Conservation (phyloP, 2,113 vertebrate genomes). For the Phaetusa simplex region DNA sequence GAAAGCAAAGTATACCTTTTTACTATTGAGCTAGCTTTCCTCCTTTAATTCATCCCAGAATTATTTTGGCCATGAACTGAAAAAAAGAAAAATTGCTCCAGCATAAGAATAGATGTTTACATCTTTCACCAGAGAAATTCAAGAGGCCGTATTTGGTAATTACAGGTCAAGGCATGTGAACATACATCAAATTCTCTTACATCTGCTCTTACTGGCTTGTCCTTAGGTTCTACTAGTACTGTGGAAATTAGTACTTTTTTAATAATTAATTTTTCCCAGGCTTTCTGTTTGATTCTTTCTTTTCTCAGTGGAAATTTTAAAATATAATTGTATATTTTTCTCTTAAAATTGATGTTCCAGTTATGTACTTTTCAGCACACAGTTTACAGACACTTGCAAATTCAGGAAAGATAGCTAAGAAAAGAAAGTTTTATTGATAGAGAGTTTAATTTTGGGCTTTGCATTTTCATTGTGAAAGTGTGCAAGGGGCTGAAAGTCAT, state of each 20-base stretch:
- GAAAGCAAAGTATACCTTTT: background rate
- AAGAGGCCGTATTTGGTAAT: background rate
- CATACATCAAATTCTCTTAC: background rate
- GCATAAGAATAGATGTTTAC: background rate
- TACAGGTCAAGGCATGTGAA: background rate
- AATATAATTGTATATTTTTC: background rate
- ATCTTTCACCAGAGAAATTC: background rate
- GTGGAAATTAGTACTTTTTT: background rate
- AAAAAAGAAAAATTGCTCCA: background rate
- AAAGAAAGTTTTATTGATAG: background rate
- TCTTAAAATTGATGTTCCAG: background rate
- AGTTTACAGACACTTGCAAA: background rate
- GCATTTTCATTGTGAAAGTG: background rate
- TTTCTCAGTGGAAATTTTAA: background rate
- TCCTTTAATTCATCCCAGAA: background rate
- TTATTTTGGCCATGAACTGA: background rate
- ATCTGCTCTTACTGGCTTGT: background rate
- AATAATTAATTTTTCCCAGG: background rate
- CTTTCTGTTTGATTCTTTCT: background rate
- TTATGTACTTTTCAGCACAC: background rate
- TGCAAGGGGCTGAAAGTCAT: background rate
- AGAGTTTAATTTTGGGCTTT: background rate
- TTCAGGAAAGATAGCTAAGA: background rate
- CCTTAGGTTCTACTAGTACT: background rate
- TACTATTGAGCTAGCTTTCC: background rate